Evolutionary conservation across 2,888 invertebrate genomes (phyloP).

Genomic region (Pristionchus fissidentatus): DNA sequence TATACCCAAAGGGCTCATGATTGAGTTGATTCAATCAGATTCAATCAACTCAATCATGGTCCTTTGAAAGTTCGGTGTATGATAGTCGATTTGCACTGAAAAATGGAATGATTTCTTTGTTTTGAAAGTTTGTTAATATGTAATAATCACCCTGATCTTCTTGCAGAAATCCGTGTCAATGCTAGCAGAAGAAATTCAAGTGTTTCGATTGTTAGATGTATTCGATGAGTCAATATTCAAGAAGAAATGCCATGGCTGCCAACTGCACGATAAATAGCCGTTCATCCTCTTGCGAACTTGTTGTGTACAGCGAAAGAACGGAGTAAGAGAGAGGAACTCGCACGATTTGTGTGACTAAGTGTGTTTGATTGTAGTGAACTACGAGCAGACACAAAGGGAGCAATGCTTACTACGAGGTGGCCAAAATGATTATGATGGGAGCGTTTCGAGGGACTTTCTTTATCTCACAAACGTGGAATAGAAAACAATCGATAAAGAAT

Average conservation of each 20-base stretch:
- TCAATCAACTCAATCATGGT: too few relatives aligned
- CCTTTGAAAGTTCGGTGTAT: too few relatives aligned
- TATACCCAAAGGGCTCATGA: too few relatives aligned
- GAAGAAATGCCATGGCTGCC: neutral
- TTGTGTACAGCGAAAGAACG: neutral
- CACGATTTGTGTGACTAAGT: neutral
- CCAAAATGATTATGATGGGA: neutral
- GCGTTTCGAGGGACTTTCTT: neutral
- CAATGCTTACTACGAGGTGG: too few relatives aligned
- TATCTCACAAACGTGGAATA: neutral
- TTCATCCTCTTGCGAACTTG: neutral
- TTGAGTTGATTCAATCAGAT: too few relatives aligned
- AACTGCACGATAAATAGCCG: conserved; percentile 4
- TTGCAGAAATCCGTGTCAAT: conserved; percentile 8
- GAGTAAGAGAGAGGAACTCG: too few relatives aligned
- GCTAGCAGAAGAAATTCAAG: neutral
- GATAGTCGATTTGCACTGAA: too few relatives aligned
- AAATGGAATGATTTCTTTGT: too few relatives aligned
- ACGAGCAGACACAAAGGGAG: neutral
- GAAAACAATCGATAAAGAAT: neutral
- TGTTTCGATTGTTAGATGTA: neutral
- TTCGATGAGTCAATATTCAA: neutral
- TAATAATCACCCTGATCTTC: neutral
- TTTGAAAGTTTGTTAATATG: neutral
- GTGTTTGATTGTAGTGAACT: neutral